These are phyloP conservation scores for Drosophila siamana DNA, from an alignment of 2,888 invertebrate species.

Conservation along the genomic window DNA sequence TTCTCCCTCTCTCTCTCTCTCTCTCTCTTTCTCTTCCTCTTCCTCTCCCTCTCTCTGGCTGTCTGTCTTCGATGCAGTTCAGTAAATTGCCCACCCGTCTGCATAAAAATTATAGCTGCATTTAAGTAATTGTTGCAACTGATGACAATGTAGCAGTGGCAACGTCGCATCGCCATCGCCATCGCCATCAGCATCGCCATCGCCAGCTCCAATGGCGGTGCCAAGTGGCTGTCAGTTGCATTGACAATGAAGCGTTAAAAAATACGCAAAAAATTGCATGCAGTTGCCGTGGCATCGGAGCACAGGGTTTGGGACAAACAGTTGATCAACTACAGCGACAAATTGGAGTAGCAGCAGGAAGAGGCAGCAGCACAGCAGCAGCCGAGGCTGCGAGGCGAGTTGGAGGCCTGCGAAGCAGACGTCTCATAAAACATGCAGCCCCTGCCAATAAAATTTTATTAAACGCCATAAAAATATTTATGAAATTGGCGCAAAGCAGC, in stretches of 20 bases:
- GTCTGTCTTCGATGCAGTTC: neutral
- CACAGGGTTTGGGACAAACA: slow-evolving; percentile 1
- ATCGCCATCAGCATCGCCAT: slow-evolving; percentile 3
- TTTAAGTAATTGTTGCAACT: slow-evolving; percentile 80
- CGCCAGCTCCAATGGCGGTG: slow-evolving; percentile 27
- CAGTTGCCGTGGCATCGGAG: slow-evolving; percentile 25
- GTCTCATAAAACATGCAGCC: slow-evolving; percentile 60
- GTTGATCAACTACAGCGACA: slow-evolving; percentile 74
- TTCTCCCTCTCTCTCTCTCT: neutral
- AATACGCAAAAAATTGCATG: slow-evolving; percentile 64
- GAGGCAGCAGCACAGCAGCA: slow-evolving; percentile 3
- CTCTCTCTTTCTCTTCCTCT: too few species aligned
- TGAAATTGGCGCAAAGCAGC: slow-evolving; percentile 73
- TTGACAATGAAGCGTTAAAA: slow-evolving; percentile 67
- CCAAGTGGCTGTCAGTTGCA: slow-evolving; percentile 70
- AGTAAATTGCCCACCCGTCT: slow-evolving; percentile 63
- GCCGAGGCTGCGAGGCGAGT: too few species aligned
- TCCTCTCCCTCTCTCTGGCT: too few species aligned
- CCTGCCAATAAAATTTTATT: slow-evolving; percentile 75
- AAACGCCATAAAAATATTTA: slow-evolving; percentile 79
- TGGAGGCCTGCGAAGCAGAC: slow-evolving; percentile 32
- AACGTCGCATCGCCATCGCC: slow-evolving; percentile 5
- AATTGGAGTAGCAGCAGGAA: slow-evolving; percentile 61
- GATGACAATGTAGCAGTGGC: slow-evolving; percentile 67
- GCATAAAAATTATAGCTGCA: slow-evolving; percentile 77